A percentile compares a stretch with the other conserved stretches of the same genome.
phyloP scores from a whole-genome alignment of 2,113 vertebrate genomes.

The Oryzias woworae region DNA sequence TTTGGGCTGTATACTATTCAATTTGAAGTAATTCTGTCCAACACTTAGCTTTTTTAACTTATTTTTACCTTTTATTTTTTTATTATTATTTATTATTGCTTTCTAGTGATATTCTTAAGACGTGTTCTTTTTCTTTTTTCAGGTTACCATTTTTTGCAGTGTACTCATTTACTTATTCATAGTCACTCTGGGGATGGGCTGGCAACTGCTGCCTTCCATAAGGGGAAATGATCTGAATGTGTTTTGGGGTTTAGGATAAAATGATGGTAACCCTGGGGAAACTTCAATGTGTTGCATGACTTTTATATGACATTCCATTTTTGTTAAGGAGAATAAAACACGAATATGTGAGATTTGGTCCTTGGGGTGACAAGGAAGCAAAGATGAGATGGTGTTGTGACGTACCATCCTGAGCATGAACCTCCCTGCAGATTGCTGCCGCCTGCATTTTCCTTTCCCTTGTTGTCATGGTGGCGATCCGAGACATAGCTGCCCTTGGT shows the following conservation, averaged over 20 bases:
- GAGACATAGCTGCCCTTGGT: slow-evolving; percentile 81
- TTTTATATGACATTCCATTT: no score
- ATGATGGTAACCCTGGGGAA: neutral
- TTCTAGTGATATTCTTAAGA: no score
- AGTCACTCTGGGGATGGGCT: slow-evolving; percentile 48
- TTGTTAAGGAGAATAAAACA: slow-evolving; percentile 4
- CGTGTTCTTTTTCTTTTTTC: no score
- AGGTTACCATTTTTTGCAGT: no score
- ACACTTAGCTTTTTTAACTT: no score
- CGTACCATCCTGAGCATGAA: slow-evolving; percentile 85
- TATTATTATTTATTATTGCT: no score
- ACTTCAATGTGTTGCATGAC: no score
- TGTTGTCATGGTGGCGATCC: slow-evolving; percentile 81
- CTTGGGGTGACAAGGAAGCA: slow-evolving; percentile 15
- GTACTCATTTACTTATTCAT: slow-evolving; percentile 80
- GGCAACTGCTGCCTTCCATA: slow-evolving; percentile 35
- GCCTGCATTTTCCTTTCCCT: slow-evolving; percentile 90
- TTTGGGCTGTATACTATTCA: no score
- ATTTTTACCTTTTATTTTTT: no score
- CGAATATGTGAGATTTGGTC: slow-evolving; percentile 7
- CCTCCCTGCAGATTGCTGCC: slow-evolving; percentile 89
- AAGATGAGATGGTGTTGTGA: slow-evolving; percentile 16
- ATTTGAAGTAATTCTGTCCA: no score
- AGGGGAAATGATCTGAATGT: slow-evolving; percentile 1
- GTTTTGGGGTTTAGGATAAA: slow-evolving; percentile 4